Evolutionary conservation across 92 coral and sea anemone species (phyloP), one percentile per base, ranked within the genome.

Genomic region (Blastomussa wellsi): DNA sequence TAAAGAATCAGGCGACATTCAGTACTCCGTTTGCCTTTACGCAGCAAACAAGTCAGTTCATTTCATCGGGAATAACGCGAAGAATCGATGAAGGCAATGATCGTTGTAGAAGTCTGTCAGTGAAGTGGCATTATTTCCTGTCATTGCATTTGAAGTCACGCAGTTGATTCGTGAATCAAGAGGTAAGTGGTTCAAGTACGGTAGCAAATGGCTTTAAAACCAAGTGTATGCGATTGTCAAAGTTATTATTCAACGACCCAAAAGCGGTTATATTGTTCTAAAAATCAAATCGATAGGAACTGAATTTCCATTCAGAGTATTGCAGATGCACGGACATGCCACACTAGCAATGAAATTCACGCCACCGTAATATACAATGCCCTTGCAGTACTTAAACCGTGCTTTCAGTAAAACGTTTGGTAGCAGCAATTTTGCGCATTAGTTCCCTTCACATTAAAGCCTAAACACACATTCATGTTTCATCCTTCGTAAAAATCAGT

Each of bases 131-230:
- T 60, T 39, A 60, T 37, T 52, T 32, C 28, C 44, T 31, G n/a
- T 38, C 3, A 36, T 42, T 26, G 47, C n/a, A 64, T 76, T 64
- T 32, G 71, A 29, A 82, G 86, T 82, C 86, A 81, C 84, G 77
- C 84, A 81, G 33, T 69, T 33, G 53, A 26, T 64, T 36, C 47
- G 76, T 48, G 62, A 47, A 69, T 16, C 8, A 44, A 36, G 51
- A 36, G 84, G 78, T 82, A 52, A 71, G 86, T 82, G 78, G 64
- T 70, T 71, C 52, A 82, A 51, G 78, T 82, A 24, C 81, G 22
- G 53, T 13, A 42, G 36, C 19, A 73, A 64, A 79, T 67, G 35
- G 35, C n/a, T n/a, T 55, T 12, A 10, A 79, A 70, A 70, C 75
- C 22, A 70, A 35, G 28, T 38, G 44, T 48, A 17, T 70, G 13